These are phyloP conservation scores for Oceanodroma leucorhoa DNA, from an alignment of 2,797 vertebrate species.

Conservation along the genomic window DNA sequence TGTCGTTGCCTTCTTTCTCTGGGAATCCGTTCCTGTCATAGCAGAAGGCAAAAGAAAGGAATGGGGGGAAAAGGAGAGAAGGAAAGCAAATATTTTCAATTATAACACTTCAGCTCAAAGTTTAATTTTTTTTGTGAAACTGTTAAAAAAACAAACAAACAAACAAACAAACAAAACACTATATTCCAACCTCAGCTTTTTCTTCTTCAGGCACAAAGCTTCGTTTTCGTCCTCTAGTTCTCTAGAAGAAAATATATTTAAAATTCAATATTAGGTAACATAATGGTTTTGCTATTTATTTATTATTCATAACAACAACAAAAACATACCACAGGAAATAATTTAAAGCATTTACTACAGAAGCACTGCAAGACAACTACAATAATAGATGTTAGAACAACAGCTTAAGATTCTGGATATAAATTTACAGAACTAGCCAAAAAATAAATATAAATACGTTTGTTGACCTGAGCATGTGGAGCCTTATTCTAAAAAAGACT, in stretches of 20 bases:
- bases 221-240: conserved; percentile 95
- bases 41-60: conserved; percentile 62
- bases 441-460: background rate
- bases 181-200: conserved; percentile 89
- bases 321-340: background rate
- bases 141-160: background rate
- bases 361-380: background rate
- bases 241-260: conserved; percentile 79
- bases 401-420: background rate
- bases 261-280: conserved; percentile 12
- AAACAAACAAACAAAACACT: conserved; percentile 22
- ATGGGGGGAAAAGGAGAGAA: background rate
- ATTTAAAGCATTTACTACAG: background rate
- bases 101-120: conserved; percentile 15
- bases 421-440: background rate
- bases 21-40: conserved; percentile 86
- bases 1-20: conserved; percentile 91
- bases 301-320: background rate
- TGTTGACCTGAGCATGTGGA: background rate
- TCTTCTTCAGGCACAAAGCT: conserved; percentile 90
- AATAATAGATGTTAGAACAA: background rate
- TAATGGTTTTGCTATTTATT: background rate
- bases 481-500: background rate
- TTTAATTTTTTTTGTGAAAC: conserved; percentile 33
- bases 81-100: conserved; percentile 50